A percentile compares a stretch with the other conserved stretches of the same genome.
Evolutionary conservation across 2,888 invertebrate species (phyloP).

Genomic region (Leptopilina drosophilae): DNA sequence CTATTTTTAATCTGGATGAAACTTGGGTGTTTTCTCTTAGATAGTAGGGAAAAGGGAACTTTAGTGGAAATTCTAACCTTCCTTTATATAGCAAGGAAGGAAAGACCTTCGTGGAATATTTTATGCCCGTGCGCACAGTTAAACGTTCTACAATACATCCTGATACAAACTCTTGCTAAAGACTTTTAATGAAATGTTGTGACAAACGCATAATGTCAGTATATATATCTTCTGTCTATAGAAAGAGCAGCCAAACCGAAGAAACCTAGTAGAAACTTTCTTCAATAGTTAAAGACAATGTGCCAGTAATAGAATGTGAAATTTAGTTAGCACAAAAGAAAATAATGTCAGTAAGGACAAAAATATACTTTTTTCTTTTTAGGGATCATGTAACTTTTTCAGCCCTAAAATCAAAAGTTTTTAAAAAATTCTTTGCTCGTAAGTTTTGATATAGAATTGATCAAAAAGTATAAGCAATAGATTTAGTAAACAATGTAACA

Average conservation of each 20-base stretch:
- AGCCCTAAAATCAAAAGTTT: no score
- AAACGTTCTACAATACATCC: conserved; percentile 39
- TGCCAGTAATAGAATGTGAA: not conserved
- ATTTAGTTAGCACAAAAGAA: conserved; percentile 22
- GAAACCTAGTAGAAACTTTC: conserved; percentile 4
- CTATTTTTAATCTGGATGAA: conserved; percentile 60
- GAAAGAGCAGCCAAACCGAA: not conserved
- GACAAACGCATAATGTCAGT: conserved; percentile 62
- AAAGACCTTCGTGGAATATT: conserved; percentile 26
- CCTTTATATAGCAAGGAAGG: not conserved
- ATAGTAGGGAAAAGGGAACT: conserved; percentile 2
- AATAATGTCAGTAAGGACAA: not conserved
- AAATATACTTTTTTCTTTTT: no score
- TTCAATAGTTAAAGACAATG: conserved; percentile 2
- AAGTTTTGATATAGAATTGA: no score
- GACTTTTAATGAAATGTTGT: conserved; percentile 63
- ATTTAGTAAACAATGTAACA: no score
- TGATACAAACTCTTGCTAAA: conserved; percentile 53
- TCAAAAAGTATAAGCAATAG: no score
- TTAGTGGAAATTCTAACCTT: conserved; percentile 32
- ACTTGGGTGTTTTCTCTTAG: conserved; percentile 54
- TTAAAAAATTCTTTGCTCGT: no score
- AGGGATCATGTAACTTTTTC: no score
- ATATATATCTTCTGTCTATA: not conserved
- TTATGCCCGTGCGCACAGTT: conserved; percentile 32